Percentiles rank a stretch among this genome's conserved stretches.
These are phyloP conservation scores for Euura lappo DNA, from an alignment of 1,140 invertebrate genomes.

Conservation along the genomic window DNA sequence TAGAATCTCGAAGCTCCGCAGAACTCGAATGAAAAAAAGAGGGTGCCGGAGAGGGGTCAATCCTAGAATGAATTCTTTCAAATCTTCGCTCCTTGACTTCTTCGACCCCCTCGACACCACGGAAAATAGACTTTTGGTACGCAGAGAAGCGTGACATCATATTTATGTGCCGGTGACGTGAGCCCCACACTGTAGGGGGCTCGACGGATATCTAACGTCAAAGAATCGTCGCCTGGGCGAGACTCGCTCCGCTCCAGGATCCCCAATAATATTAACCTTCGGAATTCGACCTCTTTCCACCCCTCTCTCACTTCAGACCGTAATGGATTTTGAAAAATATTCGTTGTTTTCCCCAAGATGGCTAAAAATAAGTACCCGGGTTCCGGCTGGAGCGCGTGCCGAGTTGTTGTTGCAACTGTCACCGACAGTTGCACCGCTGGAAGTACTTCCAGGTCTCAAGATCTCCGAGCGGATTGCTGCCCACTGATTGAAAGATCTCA, in stretches of 20 bases:
- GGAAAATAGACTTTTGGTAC: constrained; percentile 41
- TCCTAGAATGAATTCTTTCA: neutral
- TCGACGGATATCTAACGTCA: constrained; percentile 1
- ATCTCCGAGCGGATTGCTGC: neutral
- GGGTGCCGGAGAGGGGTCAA: neutral
- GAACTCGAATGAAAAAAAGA: neutral
- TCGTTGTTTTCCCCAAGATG: too few species aligned
- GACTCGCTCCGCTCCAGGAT: neutral
- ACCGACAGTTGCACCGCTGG: constrained; percentile 38
- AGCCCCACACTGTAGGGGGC: neutral
- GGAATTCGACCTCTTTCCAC: too few species aligned
- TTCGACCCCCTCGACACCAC: neutral
- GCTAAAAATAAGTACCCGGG: neutral
- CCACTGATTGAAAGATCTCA: neutral
- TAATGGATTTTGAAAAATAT: too few species aligned
- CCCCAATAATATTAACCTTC: too few species aligned
- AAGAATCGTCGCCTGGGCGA: neutral
- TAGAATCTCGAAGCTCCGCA: neutral
- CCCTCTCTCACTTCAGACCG: too few species aligned
- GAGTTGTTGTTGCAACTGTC: constrained; percentile 48
- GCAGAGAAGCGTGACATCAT: constrained; percentile 59
- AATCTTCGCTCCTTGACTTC: constrained; percentile 3
- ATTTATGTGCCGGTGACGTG: constrained; percentile 50
- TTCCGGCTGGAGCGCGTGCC: neutral
- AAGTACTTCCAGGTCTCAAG: neutral